phyloP scores from a whole-genome alignment of 2,888 invertebrate genomes.

The Harpalus rubripes region DNA sequence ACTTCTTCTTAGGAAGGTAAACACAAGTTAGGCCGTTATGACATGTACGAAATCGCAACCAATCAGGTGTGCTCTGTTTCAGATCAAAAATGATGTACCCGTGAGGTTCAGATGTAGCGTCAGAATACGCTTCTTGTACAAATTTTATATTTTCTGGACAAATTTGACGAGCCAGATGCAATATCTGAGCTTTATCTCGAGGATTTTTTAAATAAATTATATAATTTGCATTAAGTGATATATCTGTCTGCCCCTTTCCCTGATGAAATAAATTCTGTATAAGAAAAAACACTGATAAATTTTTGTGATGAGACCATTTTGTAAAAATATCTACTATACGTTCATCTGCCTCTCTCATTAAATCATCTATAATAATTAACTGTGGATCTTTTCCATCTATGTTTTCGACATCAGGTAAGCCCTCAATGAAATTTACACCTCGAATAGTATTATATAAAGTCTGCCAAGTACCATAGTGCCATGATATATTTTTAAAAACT shows the following conservation, averaged over 20 bases:
- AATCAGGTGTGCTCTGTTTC: constrained; percentile 68
- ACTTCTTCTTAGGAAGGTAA: constrained; percentile 12
- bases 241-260: constrained; percentile 67
- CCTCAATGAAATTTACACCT: constrained; percentile 33
- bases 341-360: constrained; percentile 44
- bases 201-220: constrained; percentile 70
- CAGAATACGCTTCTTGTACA: constrained; percentile 68
- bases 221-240: constrained; percentile 70
- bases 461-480: constrained; percentile 35
- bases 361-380: constrained; percentile 53
- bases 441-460: constrained; percentile 37
- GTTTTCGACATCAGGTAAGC: constrained; percentile 17
- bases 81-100: constrained; percentile 69
- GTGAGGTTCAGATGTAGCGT: constrained; percentile 68
- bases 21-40: constrained; percentile 57
- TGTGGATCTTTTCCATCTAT: constrained; percentile 12
- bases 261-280: constrained; percentile 70
- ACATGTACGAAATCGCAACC: constrained; percentile 4
- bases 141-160: constrained; percentile 68
- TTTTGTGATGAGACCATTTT: constrained; percentile 16
- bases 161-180: constrained; percentile 68
- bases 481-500: constrained; percentile 10
- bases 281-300: constrained; percentile 65
- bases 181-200: constrained; percentile 68
- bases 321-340: constrained; percentile 53